A percentile compares a stretch with the other conserved stretches of the same genome.
Evolutionary conservation across 2,113 vertebrate genomes (phyloP).

Genomic region (Murina feae): DNA sequence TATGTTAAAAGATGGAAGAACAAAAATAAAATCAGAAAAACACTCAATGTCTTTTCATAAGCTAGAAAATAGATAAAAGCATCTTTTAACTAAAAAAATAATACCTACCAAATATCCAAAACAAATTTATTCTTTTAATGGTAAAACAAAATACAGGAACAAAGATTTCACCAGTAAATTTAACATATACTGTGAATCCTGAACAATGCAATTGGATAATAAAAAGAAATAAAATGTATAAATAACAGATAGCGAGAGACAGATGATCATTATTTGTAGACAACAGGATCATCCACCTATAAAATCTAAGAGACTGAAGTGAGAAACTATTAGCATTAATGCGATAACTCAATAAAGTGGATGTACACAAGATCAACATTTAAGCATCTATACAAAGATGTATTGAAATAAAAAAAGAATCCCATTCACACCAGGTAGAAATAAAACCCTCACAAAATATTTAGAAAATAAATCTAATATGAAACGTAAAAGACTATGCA

Average conservation of each 20-base stretch:
- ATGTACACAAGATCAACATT: not conserved
- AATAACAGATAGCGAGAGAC: not conserved
- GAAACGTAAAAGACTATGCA: not conserved
- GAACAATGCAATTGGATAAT: not conserved
- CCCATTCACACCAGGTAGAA: not conserved
- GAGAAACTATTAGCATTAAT: not conserved
- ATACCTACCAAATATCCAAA: not conserved
- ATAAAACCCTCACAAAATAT: not conserved
- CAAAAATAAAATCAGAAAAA: not conserved
- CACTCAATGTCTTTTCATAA: not conserved
- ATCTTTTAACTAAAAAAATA: not conserved
- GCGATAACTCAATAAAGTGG: not conserved
- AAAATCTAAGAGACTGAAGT: not conserved
- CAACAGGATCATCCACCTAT: not conserved
- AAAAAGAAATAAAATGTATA: not conserved
- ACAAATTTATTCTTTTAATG: not conserved
- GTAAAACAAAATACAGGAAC: not conserved
- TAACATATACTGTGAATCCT: not conserved
- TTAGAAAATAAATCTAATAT: not conserved
- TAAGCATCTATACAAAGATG: not conserved
- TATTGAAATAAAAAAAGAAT: not conserved
- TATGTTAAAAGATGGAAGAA: not conserved
- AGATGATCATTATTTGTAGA: not conserved
- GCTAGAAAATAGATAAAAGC: not conserved
- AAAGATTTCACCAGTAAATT: conserved; percentile 6